phyloP scores from a whole-genome alignment of 2,797 vertebrate species.

The Oreochromis grahami region DNA sequence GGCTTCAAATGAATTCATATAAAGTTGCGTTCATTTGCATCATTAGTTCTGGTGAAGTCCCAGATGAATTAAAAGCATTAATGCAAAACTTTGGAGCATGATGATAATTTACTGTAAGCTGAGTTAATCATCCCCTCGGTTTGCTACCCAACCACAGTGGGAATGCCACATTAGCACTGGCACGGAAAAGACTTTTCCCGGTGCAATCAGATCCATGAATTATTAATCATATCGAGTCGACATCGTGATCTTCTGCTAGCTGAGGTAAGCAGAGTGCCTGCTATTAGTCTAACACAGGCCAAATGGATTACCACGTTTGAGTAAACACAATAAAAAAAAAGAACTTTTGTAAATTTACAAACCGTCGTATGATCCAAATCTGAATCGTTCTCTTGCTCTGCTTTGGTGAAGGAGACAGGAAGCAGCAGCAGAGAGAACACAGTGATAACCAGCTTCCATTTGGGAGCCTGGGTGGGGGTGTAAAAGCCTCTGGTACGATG shows the following conservation, averaged over 20 bases:
- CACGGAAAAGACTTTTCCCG: neutral
- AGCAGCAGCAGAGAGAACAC: neutral
- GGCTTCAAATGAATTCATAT: neutral
- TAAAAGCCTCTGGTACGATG: constrained; percentile 22
- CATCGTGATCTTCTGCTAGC: neutral
- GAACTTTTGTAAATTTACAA: neutral
- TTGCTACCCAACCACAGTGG: neutral
- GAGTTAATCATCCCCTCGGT: neutral
- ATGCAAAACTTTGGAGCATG: neutral
- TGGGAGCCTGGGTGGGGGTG: neutral
- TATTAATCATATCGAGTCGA: neutral
- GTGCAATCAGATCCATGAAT: neutral
- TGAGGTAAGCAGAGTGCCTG: neutral
- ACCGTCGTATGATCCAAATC: fast-evolving
- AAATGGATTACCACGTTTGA: neutral
- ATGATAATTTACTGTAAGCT: neutral
- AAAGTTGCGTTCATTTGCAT: neutral
- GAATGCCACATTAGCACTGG: neutral
- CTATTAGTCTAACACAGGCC: neutral
- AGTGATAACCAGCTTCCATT: neutral
- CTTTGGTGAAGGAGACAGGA: neutral
- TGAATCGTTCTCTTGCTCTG: neutral
- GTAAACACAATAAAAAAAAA: neutral
- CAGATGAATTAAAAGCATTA: neutral
- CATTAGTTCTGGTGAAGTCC: neutral